Conservation (phyloP, 2,888 invertebrate species). For the Cyrtodaria siliqua region DNA sequence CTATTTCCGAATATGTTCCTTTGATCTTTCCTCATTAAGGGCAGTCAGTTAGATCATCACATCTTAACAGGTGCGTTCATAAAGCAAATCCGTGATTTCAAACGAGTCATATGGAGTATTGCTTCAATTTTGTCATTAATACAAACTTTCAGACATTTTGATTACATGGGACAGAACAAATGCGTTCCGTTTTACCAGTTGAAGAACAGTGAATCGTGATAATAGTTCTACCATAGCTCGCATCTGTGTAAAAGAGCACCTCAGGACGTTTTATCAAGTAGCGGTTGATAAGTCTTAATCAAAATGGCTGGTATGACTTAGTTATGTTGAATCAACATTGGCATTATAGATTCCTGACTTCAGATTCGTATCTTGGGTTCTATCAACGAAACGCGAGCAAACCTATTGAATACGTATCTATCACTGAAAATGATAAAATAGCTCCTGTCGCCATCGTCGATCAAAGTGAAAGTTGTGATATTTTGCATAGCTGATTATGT, state of each 20-base stretch:
- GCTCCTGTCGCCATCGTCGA: constrained; percentile 35
- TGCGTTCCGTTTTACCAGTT: constrained; percentile 9
- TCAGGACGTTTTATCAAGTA: constrained; percentile 36
- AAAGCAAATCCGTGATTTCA: constrained; percentile 11
- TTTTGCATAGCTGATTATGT: background rate
- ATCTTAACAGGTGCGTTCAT: constrained; percentile 34
- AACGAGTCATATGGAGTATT: constrained; percentile 10
- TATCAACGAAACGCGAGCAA: constrained; percentile 47
- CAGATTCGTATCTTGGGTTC: constrained; percentile 45
- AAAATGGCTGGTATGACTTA: constrained; percentile 24
- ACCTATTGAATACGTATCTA: constrained; percentile 60
- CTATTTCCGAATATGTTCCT: background rate
- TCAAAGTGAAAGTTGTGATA: constrained; percentile 48
- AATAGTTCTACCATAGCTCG: constrained; percentile 30
- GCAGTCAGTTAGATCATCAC: constrained; percentile 11
- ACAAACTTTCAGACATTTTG: constrained; percentile 20
- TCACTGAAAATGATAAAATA: constrained; percentile 39
- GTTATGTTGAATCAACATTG: constrained; percentile 49
- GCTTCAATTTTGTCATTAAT: constrained; percentile 39
- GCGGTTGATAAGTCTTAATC: constrained; percentile 53
- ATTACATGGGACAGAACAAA: too few relatives aligned
- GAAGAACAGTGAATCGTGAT: constrained; percentile 15
- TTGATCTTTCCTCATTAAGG: constrained; percentile 20
- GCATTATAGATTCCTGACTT: constrained; percentile 43
- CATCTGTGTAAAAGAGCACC: constrained; percentile 31